Conservation (phyloP, 2,888 invertebrate species). For the Pharmacophagus antenor region DNA sequence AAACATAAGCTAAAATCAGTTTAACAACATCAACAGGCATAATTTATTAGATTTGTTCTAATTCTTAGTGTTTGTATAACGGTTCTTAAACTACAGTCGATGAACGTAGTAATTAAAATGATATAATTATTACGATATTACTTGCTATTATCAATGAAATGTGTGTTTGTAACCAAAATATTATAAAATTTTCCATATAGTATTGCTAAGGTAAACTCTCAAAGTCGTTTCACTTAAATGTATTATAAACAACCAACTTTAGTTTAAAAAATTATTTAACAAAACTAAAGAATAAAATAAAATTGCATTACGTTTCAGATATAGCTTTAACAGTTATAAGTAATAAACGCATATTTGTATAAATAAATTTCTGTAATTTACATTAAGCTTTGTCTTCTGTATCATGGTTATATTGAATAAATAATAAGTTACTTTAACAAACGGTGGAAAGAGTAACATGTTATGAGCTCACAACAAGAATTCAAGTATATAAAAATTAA, state of each 20-base stretch:
- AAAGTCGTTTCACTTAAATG: not conserved
- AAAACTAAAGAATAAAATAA: not conserved
- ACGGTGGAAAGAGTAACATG: constrained; percentile 32
- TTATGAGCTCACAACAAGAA: constrained; percentile 36
- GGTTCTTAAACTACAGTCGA: not conserved
- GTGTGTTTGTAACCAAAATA: not conserved
- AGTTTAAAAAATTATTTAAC: not conserved
- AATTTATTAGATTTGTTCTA: constrained; percentile 9
- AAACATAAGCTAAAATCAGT: not conserved
- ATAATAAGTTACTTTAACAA: not conserved
- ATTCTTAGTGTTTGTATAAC: constrained; percentile 9
- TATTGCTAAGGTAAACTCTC: not conserved
- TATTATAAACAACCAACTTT: not conserved
- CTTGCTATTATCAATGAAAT: not conserved
- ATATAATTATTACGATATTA: not conserved
- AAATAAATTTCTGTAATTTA: too few species aligned
- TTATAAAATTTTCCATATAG: not conserved
- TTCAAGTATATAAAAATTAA: constrained; percentile 30
- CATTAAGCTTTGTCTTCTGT: too few species aligned
- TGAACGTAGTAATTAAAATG: not conserved
- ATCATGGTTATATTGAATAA: not conserved
- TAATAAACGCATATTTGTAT: not conserved
- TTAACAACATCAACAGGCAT: not conserved
- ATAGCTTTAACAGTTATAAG: too few species aligned
- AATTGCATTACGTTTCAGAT: too few species aligned